Percentiles rank a stretch among this genome's conserved stretches.
Evolutionary conservation across 2,113 vertebrate genomes (phyloP).

Genomic region (Hemibagrus wyckioides): DNA sequence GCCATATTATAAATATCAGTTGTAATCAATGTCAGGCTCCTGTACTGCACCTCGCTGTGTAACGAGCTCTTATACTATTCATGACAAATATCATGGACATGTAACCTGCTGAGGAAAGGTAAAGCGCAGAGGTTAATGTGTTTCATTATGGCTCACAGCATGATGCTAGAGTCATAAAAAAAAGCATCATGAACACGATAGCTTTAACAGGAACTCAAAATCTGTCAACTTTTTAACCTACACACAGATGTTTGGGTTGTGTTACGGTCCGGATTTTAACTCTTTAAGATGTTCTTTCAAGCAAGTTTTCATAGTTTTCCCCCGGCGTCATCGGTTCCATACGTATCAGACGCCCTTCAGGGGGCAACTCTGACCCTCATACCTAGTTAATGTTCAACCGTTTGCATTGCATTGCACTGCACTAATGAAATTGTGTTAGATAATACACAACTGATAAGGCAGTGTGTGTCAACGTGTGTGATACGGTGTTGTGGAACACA

Average conservation of each 20-base stretch:
- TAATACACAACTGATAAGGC: neutral
- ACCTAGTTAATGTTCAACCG: slow-evolving; percentile 22
- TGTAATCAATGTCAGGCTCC: neutral
- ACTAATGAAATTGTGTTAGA: neutral
- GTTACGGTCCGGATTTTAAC: no score
- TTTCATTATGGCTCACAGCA: neutral
- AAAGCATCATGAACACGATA: neutral
- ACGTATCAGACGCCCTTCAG: slow-evolving; percentile 6
- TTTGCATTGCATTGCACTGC: neutral
- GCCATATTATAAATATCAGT: neutral
- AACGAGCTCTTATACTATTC: neutral
- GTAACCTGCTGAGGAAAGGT: neutral
- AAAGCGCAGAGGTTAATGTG: neutral
- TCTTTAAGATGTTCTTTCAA: neutral
- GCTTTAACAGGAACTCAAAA: neutral
- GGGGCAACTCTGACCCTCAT: neutral
- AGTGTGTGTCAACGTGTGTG: neutral
- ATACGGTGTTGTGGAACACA: neutral
- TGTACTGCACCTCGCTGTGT: no score
- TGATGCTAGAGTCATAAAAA: neutral
- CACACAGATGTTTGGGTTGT: neutral
- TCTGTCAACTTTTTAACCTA: neutral
- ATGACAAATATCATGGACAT: neutral
- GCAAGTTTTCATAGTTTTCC: slow-evolving; percentile 28
- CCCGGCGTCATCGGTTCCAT: slow-evolving; percentile 33